Percentiles rank a stretch among this genome's conserved stretches.
Conservation (phyloP, 1,140 invertebrate species). For the Glomeris maerens region DNA sequence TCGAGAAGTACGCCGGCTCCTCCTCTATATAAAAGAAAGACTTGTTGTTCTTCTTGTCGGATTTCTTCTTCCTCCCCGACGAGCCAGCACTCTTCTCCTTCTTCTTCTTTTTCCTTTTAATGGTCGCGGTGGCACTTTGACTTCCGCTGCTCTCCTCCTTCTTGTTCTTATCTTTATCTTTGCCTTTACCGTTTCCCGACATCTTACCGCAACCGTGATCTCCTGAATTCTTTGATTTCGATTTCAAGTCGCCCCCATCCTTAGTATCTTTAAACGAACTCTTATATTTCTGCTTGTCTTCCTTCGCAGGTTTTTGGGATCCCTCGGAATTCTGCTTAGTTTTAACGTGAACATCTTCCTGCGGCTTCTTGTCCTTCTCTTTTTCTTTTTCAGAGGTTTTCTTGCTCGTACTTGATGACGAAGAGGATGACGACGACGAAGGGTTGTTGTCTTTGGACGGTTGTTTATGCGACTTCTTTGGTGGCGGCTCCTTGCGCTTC, state of each 20-base stretch:
- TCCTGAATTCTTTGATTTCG: constrained; percentile 18
- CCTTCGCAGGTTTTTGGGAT: constrained; percentile 5
- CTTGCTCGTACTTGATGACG: too few species aligned
- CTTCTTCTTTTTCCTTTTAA: constrained; percentile 25
- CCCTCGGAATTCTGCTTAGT: constrained; percentile 11
- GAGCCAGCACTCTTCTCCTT: constrained; percentile 10
- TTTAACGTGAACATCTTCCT: constrained; percentile 13
- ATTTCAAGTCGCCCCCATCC: constrained; percentile 17
- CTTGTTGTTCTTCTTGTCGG: constrained; percentile 16
- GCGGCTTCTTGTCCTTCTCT: constrained; percentile 22
- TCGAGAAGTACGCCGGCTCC: constrained; percentile 81
- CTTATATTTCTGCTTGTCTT: constrained; percentile 26
- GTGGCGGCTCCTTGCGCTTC: constrained; percentile 5
- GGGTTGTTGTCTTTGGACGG: too few species aligned
- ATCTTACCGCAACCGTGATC: too few species aligned
- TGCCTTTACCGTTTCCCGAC: constrained; percentile 16
- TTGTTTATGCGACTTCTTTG: neutral
- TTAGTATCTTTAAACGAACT: constrained; percentile 16
- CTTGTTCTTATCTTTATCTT: constrained; percentile 18
- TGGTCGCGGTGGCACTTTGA: neutral
- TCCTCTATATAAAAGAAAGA: constrained; percentile 84
- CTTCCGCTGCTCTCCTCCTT: constrained; percentile 12
- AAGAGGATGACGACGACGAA: too few species aligned
- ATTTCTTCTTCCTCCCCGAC: constrained; percentile 11
- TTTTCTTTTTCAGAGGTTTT: constrained; percentile 26